These are phyloP conservation scores for Macrophya annulata DNA, from an alignment of 2,888 invertebrate genomes.

Conservation along the genomic window DNA sequence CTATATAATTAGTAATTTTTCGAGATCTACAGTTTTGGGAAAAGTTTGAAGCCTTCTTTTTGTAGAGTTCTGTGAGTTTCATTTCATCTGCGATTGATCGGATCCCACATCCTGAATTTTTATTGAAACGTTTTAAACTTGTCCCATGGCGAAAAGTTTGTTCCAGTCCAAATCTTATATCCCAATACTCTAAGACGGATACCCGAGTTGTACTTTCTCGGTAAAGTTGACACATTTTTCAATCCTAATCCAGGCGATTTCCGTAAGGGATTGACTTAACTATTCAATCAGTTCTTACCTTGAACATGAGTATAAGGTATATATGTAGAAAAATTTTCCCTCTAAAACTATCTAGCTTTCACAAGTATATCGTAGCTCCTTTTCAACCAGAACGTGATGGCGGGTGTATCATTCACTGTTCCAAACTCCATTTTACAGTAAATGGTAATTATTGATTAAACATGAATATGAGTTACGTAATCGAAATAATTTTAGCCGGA, in stretches of 20 bases:
- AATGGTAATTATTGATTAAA: not conserved
- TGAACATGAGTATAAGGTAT: not conserved
- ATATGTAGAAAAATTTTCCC: not conserved
- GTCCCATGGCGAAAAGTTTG: slow-evolving; percentile 13
- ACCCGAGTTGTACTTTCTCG: slow-evolving; percentile 7
- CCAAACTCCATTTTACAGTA: not conserved
- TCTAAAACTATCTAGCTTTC: not conserved
- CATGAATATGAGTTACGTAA: not conserved
- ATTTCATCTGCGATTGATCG: slow-evolving; percentile 29
- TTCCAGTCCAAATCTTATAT: slow-evolving; percentile 11
- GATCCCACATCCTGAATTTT: slow-evolving; percentile 26
- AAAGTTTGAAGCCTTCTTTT: not conserved
- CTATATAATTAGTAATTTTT: slow-evolving; percentile 12
- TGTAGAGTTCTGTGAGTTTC: not conserved
- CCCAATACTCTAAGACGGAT: slow-evolving; percentile 24
- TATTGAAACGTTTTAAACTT: slow-evolving; percentile 44
- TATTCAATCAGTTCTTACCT: not conserved
- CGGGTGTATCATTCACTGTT: not conserved
- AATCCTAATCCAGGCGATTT: slow-evolving; percentile 5
- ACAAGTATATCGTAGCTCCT: not conserved
- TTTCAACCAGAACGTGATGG: not conserved
- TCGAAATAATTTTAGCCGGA: not conserved
- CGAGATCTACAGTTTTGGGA: not conserved
- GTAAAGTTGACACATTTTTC: slow-evolving; percentile 25
- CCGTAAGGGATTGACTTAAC: not conserved